phyloP scores from a whole-genome alignment of 2,113 vertebrate species.

The Jaculus jaculus region DNA sequence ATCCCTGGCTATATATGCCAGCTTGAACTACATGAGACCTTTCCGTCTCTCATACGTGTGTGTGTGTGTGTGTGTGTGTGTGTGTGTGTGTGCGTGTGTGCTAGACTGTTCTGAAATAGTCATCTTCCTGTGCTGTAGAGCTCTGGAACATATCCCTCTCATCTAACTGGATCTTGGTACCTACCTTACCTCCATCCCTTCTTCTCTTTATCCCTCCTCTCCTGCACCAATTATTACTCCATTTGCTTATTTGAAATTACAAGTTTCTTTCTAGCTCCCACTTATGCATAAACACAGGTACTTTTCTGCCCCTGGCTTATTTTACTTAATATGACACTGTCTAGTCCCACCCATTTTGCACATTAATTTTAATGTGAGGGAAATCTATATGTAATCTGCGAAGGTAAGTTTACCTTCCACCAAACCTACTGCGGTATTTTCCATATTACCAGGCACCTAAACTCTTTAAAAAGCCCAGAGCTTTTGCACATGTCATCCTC shows the following conservation, averaged over 20 bases:
- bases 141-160: neutral
- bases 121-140: neutral
- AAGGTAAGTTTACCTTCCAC: constrained; percentile 8
- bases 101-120: neutral
- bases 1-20: too few relatives aligned
- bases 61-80: too few relatives aligned
- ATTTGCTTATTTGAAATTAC: neutral
- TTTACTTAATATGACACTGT: neutral
- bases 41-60: too few relatives aligned
- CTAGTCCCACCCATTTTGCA: neutral
- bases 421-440: neutral
- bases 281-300: neutral
- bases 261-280: neutral
- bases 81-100: too few relatives aligned
- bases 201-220: neutral
- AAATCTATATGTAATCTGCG: neutral
- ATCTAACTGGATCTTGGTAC: neutral
- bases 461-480: neutral
- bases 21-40: too few relatives aligned
- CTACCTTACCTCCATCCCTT: neutral
- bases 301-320: neutral
- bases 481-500: neutral
- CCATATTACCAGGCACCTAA: neutral
- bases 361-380: constrained; percentile 30
- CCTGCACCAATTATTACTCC: neutral